Evolutionary conservation across 2,797 vertebrate genomes (phyloP), one percentile per base, ranked within the genome.

Genomic region (Centropyge bicolor): DNA sequence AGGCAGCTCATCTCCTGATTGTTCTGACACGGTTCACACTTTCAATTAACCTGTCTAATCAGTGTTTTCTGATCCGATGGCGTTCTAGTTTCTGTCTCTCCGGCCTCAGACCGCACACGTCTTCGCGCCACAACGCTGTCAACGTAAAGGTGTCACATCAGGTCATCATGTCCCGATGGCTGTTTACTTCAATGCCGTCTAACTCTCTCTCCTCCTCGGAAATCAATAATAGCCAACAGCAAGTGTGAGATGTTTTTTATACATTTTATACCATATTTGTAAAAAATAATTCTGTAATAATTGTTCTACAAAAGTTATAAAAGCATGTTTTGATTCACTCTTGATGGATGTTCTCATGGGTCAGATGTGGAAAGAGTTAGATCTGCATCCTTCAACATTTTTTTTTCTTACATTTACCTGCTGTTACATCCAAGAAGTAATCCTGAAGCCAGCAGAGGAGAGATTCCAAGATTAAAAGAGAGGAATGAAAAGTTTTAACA

Each of bases 401-500:
- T 22, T 66, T 46, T 72, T n/a, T 46, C 14, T 10, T 12, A n/a
- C 11, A 6, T 85, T 56, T 70, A 51, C 51, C n/a, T 64, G 70
- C 73, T 41, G 74, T 69, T 27, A 55, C 41, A 65, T 49, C 45
- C 46, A 56, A 55, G 35, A 72, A 46, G 60, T 80, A 72, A 81
- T 87, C 63, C 52, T 14, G 45, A 73, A 69, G 45, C 60, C 73
- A 40, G 65, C 79, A 69, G 70, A 71, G 24, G 57, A 75, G 63
- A 59, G 68, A 83, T 76, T 70, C 63, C 74, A 60, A 56, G 78
- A 82, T 73, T 78, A 76, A 87, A 79, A 68, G 68, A 59, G 24
- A 64, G 41, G 51, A 49, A 80, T 80, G 62, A 79, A 70, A 84
- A 73, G 76, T 82, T 75, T 74, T 77, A 84, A 83, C 70, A 68